Evolutionary conservation across 2,113 vertebrate genomes (phyloP).

Genomic region (Alligator sinensis): DNA sequence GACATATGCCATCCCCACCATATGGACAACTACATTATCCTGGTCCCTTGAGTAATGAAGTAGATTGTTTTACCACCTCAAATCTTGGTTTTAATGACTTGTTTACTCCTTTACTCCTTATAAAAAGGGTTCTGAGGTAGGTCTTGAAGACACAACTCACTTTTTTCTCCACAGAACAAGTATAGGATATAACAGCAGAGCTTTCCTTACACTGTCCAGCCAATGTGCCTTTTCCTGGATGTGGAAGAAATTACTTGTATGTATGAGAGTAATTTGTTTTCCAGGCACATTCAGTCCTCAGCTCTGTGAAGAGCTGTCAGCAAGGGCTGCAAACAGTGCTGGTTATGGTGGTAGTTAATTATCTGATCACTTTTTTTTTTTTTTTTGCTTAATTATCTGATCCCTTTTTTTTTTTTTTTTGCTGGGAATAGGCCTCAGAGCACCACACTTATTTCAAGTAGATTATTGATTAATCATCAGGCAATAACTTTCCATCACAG

Average conservation of each 20-base stretch:
- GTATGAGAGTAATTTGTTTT: neutral
- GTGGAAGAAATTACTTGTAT: neutral
- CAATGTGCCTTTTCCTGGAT: neutral
- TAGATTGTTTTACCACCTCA: neutral
- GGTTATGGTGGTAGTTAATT: neutral
- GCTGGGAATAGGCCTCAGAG: neutral
- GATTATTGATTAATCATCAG: neutral
- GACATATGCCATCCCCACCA: neutral
- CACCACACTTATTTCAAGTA: neutral
- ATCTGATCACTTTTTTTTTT: neutral
- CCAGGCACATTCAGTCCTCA: neutral
- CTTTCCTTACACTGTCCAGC: neutral
- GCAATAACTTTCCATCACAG: neutral
- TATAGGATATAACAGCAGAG: neutral
- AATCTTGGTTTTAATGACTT: neutral
- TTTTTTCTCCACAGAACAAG: neutral
- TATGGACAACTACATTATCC: rapidly evolving
- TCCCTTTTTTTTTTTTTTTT: neutral
- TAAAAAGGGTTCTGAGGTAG: neutral
- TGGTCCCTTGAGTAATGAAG: neutral
- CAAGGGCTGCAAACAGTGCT: neutral
- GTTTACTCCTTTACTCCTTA: neutral
- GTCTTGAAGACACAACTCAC: neutral
- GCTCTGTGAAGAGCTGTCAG: neutral
- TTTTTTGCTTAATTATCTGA: neutral